phyloP scores from a whole-genome alignment of 2,113 vertebrate genomes.

The Ameiurus melas region DNA sequence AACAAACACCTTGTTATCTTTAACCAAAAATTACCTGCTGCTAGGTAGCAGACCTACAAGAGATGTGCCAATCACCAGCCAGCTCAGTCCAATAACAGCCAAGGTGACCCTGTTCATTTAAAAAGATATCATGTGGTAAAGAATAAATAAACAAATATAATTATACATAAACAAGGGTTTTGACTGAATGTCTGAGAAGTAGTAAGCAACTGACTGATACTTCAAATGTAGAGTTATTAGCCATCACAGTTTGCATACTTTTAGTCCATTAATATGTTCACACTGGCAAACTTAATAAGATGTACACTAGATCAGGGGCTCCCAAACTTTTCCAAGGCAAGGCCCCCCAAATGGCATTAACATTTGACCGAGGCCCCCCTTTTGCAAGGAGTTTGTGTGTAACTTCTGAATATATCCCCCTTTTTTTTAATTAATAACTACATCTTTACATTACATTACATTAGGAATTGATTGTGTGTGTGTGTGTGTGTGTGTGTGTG shows the following conservation, averaged over 20 bases:
- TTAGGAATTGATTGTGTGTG: no score
- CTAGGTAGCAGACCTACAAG: slow-evolving; percentile 85
- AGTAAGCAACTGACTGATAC: not conserved
- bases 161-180: not conserved
- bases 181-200: not conserved
- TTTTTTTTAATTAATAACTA: no score
- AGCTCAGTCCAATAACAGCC: slow-evolving; percentile 82
- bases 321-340: no score
- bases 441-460: no score
- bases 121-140: not conserved
- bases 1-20: not conserved
- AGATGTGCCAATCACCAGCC: slow-evolving; percentile 83
- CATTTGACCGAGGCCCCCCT: no score
- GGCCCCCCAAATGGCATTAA: no score
- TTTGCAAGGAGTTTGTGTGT: no score
- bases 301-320: not conserved
- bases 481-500: no score
- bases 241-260: not conserved
- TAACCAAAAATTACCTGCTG: slow-evolving; percentile 74
- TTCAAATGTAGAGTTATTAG: not conserved
- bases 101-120: slow-evolving; percentile 78
- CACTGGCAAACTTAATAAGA: not conserved
- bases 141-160: not conserved
- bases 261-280: not conserved
- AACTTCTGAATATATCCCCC: no score